Percentiles rank a stretch among this genome's conserved stretches.
These are phyloP conservation scores for Anadara kagoshimensis DNA, from an alignment of 1,140 invertebrate genomes.

Conservation along the genomic window DNA sequence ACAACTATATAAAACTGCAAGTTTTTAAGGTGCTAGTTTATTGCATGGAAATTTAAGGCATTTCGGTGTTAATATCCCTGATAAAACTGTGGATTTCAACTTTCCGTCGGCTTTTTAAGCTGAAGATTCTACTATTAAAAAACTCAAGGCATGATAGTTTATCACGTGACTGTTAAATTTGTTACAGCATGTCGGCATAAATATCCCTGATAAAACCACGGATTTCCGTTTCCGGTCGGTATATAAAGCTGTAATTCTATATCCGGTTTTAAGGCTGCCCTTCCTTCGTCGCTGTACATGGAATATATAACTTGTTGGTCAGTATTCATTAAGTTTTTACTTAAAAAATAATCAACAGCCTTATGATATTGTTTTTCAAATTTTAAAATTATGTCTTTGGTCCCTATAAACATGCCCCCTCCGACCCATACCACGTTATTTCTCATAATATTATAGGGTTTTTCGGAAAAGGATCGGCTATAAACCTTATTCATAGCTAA, in stretches of 20 bases:
- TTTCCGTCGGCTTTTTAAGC: no score
- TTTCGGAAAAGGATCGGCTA: neutral
- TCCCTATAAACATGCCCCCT: conserved; percentile 34
- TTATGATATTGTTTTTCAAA: conserved; percentile 30
- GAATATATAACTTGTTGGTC: conserved; percentile 54
- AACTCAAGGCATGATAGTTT: no score
- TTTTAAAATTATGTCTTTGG: conserved; percentile 2
- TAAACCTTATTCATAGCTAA: conserved; percentile 47
- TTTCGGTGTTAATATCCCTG: no score
- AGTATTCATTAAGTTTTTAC: conserved; percentile 51
- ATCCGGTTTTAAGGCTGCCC: conserved; percentile 9
- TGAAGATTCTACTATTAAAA: no score
- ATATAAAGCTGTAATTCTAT: conserved; percentile 30
- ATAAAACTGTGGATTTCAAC: no score
- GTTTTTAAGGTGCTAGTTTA: no score
- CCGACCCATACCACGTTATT: conserved; percentile 33
- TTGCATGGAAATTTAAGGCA: no score
- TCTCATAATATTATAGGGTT: conserved; percentile 36
- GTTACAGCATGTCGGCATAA: no score
- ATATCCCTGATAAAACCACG: conserved; percentile 36
- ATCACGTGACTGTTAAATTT: no score
- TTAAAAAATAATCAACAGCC: conserved; percentile 45
- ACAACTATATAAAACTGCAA: no score
- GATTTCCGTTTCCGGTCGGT: conserved; percentile 11
- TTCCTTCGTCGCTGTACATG: conserved; percentile 28